Evolutionary conservation across 2,113 vertebrate species (phyloP).

Genomic region (Periophthalmus modestus): DNA sequence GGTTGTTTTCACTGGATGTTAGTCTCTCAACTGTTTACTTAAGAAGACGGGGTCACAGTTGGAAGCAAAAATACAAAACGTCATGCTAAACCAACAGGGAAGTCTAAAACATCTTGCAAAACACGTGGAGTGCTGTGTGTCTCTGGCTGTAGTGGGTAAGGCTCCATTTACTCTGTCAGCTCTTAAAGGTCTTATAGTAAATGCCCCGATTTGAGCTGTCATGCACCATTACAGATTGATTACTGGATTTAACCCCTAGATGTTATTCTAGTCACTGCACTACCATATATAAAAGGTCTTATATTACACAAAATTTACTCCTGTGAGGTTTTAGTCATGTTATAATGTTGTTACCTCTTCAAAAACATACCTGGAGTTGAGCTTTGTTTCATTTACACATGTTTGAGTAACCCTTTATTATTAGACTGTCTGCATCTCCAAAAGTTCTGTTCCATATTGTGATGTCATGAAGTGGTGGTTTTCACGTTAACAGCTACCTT

Average conservation of each 20-base stretch:
- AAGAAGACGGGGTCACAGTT: slow-evolving; percentile 55
- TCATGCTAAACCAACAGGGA: slow-evolving; percentile 60
- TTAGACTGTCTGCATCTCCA: too few species aligned
- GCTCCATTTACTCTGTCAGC: slow-evolving; percentile 64
- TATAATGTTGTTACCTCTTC: too few species aligned
- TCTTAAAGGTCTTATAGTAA: slow-evolving; percentile 72
- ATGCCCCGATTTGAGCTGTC: slow-evolving; percentile 74
- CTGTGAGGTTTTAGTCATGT: too few species aligned
- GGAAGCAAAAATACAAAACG: slow-evolving; percentile 50
- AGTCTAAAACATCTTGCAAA: slow-evolving; percentile 48
- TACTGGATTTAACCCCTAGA: slow-evolving; percentile 79
- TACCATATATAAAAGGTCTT: background rate
- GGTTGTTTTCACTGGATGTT: slow-evolving; percentile 20
- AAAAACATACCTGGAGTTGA: too few species aligned
- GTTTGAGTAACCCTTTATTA: too few species aligned
- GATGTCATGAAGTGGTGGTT: too few species aligned
- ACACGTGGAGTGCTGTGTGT: slow-evolving; percentile 32
- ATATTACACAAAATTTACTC: too few species aligned
- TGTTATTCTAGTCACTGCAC: slow-evolving; percentile 18
- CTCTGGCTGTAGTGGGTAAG: slow-evolving; percentile 22
- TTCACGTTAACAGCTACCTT: too few species aligned
- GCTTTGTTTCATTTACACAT: too few species aligned
- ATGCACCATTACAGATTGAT: slow-evolving; percentile 86
- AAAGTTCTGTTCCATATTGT: too few species aligned
- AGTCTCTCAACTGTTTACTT: slow-evolving; percentile 49